These are phyloP conservation scores for Heterotis niloticus DNA, from an alignment of 2,113 vertebrate species.

Conservation along the genomic window DNA sequence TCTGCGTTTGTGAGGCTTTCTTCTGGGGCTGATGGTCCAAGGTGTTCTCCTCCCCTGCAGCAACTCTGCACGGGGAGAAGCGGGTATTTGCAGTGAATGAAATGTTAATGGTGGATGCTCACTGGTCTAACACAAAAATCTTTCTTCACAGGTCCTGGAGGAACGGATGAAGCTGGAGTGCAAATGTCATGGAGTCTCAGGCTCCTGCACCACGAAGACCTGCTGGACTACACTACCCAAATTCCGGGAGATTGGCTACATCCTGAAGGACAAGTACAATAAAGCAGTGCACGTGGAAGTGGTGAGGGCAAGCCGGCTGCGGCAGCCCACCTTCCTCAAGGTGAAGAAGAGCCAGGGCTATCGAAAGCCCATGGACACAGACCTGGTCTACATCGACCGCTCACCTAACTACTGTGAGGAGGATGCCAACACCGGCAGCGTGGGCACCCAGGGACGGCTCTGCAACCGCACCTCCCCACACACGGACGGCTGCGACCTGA, in stretches of 20 bases:
- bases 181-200: slow-evolving; percentile 94
- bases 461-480: slow-evolving; percentile 89
- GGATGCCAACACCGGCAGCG: slow-evolving; percentile 83
- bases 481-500: slow-evolving; percentile 80
- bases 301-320: slow-evolving; percentile 85
- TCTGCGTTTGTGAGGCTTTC: too few species aligned
- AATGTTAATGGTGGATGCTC: neutral
- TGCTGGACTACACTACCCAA: slow-evolving; percentile 96
- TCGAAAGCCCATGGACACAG: slow-evolving; percentile 92
- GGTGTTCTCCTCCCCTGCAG: too few species aligned
- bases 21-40: too few species aligned
- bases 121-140: slow-evolving; percentile 14
- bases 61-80: too few species aligned
- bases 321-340: slow-evolving; percentile 91
- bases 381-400: slow-evolving; percentile 94
- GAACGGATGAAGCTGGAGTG: slow-evolving; percentile 95
- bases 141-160: slow-evolving; percentile 74
- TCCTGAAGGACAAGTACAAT: slow-evolving; percentile 91
- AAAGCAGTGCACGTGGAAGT: slow-evolving; percentile 88
- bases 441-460: slow-evolving; percentile 85
- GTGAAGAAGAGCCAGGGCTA: slow-evolving; percentile 89
- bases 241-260: slow-evolving; percentile 91
- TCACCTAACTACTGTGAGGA: slow-evolving; percentile 98
- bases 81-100: too few species aligned
- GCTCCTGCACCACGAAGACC: slow-evolving; percentile 95